Evolutionary conservation across 1,140 invertebrate species (phyloP), one percentile per base, ranked within the genome.

Genomic region (Drosophila setifemur): DNA sequence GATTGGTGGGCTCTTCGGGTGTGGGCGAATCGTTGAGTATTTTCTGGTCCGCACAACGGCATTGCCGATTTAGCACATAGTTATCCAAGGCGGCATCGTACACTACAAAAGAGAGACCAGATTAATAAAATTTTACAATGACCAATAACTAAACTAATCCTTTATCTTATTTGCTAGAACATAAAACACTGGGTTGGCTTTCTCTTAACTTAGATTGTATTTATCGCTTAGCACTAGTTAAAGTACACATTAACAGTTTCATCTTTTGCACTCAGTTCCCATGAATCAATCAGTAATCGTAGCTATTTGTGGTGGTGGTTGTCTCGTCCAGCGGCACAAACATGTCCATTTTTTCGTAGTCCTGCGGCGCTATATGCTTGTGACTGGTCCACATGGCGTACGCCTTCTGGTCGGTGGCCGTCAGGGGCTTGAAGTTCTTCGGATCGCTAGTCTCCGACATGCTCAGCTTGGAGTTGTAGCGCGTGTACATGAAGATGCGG

Each of bases 331-430:
- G 33, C 11, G 73, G 76, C 48, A 58, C 60, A 67, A 89, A 89
- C 76, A 88, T 85, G 31, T 89, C 82, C 75, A 87, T 77, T 66
- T 89, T 89, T 4, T 89, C 87, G 26, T 73, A 89, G 26, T 89
- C 87, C 37, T 73, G 82, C 35, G 87, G 78, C 11, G 66, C 57
- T 47, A 86, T 85, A 31, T 76, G 76, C 52, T 89, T 89, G 60
- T 89, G 83, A 53, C 88, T 89, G 11, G 88, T 89, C 88, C 88
- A 89, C 87, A 89, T 89, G 33, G 88, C 76, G 29, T 89, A 89
- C 1, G 87, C 88, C 40, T 87, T 87, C 57, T 89, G 88, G 55
- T 89, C 88, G 39, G 88, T 89, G 18, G 78, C 73, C 14, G 88
- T 89, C 28, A 89, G 42, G 8, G 88, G 88, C 45, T 89, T 89